phyloP scores from a whole-genome alignment of 2,888 invertebrate species.

The Petrolisthes cinctipes region DNA sequence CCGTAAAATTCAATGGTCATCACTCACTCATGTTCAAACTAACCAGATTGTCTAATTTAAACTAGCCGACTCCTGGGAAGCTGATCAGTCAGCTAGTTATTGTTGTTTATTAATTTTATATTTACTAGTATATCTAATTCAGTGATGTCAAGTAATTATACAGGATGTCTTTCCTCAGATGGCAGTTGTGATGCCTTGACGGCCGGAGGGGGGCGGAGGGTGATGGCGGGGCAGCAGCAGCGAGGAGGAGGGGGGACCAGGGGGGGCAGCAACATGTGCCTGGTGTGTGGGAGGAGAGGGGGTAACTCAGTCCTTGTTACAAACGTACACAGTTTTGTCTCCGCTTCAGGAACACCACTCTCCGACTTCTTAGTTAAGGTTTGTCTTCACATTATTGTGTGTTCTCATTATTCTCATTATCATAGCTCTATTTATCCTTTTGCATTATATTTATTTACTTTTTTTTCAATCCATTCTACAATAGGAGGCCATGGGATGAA shows the following conservation, averaged over 20 bases:
- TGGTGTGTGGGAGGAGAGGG: constrained; percentile 54
- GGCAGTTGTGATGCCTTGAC: background rate
- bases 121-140: too few species aligned
- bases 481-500: background rate
- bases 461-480: background rate
- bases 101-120: too few species aligned
- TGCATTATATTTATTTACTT: background rate
- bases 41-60: too few species aligned
- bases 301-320: constrained; percentile 52
- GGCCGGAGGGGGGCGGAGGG: background rate
- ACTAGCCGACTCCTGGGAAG: too few species aligned
- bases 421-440: background rate
- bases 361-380: constrained; percentile 54
- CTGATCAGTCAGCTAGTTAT: too few species aligned
- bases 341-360: constrained; percentile 56
- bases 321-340: constrained; percentile 52
- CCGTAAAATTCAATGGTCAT: too few species aligned
- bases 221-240: background rate
- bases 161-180: background rate
- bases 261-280: constrained; percentile 42
- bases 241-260: background rate
- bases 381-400: background rate
- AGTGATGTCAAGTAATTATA: too few species aligned
- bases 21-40: too few species aligned
- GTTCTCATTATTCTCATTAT: background rate